Evolutionary conservation across 2,888 invertebrate species (phyloP).

Genomic region (Paralinhomoeus sp.): DNA sequence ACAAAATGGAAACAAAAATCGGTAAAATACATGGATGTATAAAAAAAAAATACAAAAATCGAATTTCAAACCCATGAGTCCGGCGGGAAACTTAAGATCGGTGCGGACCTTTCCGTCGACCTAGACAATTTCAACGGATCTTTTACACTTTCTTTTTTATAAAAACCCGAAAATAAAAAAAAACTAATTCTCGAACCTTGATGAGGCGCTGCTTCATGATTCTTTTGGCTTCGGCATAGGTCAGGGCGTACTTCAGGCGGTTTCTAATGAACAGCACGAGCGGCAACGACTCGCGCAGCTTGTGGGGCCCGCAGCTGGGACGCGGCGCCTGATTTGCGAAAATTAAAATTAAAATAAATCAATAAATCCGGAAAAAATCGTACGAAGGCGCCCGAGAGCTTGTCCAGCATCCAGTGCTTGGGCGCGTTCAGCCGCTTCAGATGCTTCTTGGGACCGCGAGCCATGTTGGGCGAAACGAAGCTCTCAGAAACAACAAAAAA

Average conservation of each 20-base stretch:
- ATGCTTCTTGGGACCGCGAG: slow-evolving; percentile 96
- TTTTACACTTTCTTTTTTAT: no score
- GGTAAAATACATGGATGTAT: no score
- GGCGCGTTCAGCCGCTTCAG: slow-evolving; percentile 96
- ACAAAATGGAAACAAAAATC: not conserved
- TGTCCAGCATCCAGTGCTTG: slow-evolving; percentile 99
- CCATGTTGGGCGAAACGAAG: no score
- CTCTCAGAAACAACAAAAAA: no score
- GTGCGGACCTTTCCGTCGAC: slow-evolving; percentile 87
- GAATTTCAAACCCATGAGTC: slow-evolving; percentile 99
- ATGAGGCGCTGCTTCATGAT: slow-evolving; percentile 93
- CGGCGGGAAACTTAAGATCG: slow-evolving; percentile 86
- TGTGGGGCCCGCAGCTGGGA: slow-evolving; percentile 92
- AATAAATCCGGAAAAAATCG: slow-evolving; percentile 9
- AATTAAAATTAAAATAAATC: not conserved
- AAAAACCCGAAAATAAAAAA: no score
- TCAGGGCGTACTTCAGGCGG: slow-evolving; percentile 88
- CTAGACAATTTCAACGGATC: slow-evolving; percentile 31
- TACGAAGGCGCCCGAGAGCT: slow-evolving; percentile 74
- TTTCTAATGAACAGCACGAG: slow-evolving; percentile 87
- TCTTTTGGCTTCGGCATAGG: slow-evolving; percentile 82
- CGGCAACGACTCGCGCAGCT: slow-evolving; percentile 82
- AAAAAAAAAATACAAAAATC: no score
- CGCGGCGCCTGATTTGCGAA: slow-evolving; percentile 47
- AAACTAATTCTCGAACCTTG: slow-evolving; percentile 58